Conservation (phyloP, 2,888 invertebrate species). For the Tetragonula carbonaria region DNA sequence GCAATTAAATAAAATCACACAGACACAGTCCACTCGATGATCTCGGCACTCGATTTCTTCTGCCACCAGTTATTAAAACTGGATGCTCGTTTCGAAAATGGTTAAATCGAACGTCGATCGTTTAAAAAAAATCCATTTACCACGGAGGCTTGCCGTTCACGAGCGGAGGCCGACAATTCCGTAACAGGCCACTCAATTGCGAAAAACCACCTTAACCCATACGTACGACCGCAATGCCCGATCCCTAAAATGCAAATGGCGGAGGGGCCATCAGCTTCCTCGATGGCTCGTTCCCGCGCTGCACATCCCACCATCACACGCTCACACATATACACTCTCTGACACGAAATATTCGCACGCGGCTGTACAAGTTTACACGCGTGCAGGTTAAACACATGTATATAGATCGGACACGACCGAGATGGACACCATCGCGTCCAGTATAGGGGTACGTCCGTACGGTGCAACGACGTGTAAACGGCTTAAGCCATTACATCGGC, state of each 20-base stretch:
- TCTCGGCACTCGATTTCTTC: too few species aligned
- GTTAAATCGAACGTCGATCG: too few species aligned
- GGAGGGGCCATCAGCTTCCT: slow-evolving; percentile 52
- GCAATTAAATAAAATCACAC: too few species aligned
- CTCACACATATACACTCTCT: too few species aligned
- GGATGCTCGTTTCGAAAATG: too few species aligned
- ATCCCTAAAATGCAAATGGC: slow-evolving; percentile 69
- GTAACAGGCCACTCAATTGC: neutral
- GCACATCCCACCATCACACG: neutral
- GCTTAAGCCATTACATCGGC: slow-evolving; percentile 72
- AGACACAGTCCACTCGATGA: too few species aligned
- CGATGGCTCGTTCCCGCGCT: slow-evolving; percentile 64
- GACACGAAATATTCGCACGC: slow-evolving; percentile 5
- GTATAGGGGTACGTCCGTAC: slow-evolving; percentile 9
- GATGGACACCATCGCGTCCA: slow-evolving; percentile 32
- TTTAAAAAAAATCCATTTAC: too few species aligned
- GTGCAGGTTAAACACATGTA: too few species aligned
- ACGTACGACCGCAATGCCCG: neutral
- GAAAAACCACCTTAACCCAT: neutral
- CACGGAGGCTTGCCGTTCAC: too few species aligned
- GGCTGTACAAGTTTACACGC: too few species aligned
- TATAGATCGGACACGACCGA: neutral
- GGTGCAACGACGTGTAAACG: slow-evolving; percentile 68
- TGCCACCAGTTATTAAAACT: too few species aligned
- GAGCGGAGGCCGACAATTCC: too few species aligned